Conservation (phyloP, 2,797 vertebrate species). For the Phyllotis vaccarum region DNA sequence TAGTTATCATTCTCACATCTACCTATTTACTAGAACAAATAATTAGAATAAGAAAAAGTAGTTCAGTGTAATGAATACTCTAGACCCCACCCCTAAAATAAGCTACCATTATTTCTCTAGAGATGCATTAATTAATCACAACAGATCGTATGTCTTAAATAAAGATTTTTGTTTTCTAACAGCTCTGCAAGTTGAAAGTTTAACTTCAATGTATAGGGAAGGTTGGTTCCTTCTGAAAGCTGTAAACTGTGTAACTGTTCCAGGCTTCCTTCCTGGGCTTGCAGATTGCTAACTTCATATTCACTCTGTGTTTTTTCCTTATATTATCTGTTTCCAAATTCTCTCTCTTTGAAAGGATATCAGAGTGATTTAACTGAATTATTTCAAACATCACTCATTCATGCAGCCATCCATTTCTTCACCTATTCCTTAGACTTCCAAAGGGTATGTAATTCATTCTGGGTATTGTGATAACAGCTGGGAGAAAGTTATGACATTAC, state of each 20-base stretch:
- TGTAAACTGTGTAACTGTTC: background rate
- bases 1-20: background rate
- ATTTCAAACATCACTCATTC: background rate
- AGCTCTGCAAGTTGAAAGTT: background rate
- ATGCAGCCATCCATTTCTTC: background rate
- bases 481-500: background rate
- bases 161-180: background rate
- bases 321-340: background rate
- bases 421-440: background rate
- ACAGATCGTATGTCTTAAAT: background rate
- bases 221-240: background rate
- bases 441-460: background rate
- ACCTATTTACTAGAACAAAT: background rate
- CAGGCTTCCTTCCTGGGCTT: background rate
- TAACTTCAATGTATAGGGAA: background rate
- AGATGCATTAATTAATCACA: background rate
- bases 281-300: background rate
- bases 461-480: background rate
- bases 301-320: background rate
- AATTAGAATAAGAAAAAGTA: background rate
- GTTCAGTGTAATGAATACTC: background rate
- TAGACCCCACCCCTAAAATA: background rate
- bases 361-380: background rate
- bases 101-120: background rate
- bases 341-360: background rate